phyloP scores from a whole-genome alignment of 2,888 invertebrate species.

The Drosophila algonquin region DNA sequence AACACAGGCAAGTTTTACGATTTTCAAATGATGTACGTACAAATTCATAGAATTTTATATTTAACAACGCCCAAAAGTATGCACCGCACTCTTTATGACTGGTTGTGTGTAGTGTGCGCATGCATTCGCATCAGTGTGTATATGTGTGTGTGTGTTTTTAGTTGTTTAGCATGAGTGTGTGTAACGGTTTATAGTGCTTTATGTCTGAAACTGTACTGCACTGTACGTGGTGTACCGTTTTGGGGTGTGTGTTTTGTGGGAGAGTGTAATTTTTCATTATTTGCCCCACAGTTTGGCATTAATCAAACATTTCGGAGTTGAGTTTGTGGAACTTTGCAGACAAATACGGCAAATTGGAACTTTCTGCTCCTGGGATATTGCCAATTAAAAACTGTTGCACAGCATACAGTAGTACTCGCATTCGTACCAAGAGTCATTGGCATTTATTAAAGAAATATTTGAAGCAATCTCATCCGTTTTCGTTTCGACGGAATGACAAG shows the following conservation, averaged over 20 bases:
- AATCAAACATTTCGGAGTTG: constrained; percentile 55
- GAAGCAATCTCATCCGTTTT: background rate
- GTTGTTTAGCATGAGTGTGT: constrained; percentile 55
- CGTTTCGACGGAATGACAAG: constrained; percentile 54
- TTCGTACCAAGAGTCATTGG: background rate
- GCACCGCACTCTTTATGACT: constrained; percentile 24
- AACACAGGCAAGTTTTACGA: constrained; percentile 81
- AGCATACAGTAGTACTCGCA: background rate
- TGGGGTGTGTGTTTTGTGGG: constrained; percentile 8
- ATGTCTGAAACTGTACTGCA: background rate
- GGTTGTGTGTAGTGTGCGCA: constrained; percentile 11
- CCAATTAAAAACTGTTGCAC: constrained; percentile 32
- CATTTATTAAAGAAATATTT: background rate
- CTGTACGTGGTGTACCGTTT: no score
- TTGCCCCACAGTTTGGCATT: constrained; percentile 62
- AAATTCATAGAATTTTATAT: constrained; percentile 83
- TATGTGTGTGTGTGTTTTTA: constrained; percentile 47
- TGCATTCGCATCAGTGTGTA: constrained; percentile 13
- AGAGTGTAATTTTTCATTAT: constrained; percentile 71
- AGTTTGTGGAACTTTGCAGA: constrained; percentile 34
- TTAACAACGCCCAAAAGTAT: constrained; percentile 79
- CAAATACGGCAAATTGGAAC: constrained; percentile 31
- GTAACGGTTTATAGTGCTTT: background rate
- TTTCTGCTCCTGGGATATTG: background rate
- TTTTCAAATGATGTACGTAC: constrained; percentile 81